A percentile compares a stretch with the other conserved stretches of the same genome.
Conservation (phyloP, 2,113 vertebrate genomes). For the Cacatua alba region DNA sequence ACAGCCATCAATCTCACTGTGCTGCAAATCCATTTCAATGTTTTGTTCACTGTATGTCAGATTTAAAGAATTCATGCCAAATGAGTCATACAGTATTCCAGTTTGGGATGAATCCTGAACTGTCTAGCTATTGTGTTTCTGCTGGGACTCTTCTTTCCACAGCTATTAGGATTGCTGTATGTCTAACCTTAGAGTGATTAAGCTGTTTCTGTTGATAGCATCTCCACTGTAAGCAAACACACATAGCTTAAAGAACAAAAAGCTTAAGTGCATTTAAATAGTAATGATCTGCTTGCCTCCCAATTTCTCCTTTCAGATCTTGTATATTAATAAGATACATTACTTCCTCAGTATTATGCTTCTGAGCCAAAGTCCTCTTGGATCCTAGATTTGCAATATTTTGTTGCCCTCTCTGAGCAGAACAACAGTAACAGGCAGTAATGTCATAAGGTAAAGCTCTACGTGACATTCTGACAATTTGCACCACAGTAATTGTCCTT, state of each 20-base stretch:
- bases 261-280: background rate
- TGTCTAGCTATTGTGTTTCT: background rate
- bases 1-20: background rate
- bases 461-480: background rate
- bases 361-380: background rate
- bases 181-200: background rate
- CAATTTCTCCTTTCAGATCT: background rate
- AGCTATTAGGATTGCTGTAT: background rate
- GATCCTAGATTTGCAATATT: background rate
- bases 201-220: background rate
- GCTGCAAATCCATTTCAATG: background rate
- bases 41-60: background rate
- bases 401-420: constrained; percentile 16
- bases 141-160: background rate
- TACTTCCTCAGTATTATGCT: background rate
- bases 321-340: background rate
- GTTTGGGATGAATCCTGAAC: background rate
- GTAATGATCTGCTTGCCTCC: background rate
- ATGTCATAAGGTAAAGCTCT: background rate
- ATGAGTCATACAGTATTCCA: background rate
- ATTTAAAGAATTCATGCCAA: background rate
- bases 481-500: background rate
- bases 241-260: background rate
- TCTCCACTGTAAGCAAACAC: background rate
- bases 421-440: background rate